Evolutionary conservation across 35 echinoderm and acorn worm genomes (phyloP), one percentile per base, ranked within the genome.

Genomic region (Strongylocentrotus purpuratus): DNA sequence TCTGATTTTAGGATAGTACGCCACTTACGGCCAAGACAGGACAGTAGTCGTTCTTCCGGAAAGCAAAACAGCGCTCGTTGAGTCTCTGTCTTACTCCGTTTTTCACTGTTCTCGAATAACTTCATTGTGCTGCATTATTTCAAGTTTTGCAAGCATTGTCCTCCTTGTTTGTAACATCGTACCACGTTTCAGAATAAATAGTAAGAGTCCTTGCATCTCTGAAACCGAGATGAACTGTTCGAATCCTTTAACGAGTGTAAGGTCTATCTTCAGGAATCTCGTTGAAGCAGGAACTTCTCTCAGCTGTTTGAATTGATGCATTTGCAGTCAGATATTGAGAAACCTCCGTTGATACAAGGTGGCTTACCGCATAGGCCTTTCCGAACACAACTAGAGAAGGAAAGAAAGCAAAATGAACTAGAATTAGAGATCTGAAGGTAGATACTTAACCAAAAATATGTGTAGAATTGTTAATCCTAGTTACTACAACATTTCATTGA

Each of bases 271-370:
- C 52, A 89, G 87, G 18, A 41, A 35, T 86, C 17, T 88, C 18
- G 9, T 86, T 1, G 25, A 31, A 8, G 28, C 31, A 18, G 7
- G 15, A 33, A 13, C 94, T 31, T 12, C 47, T 90, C 86, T 95
- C 92, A 97, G 92, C 95, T 97, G 13, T 88, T 94, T 46, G 95
- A 95, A 45, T 98, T 96, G 9, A 95, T 92, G 59, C 97, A 98
- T 91, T 58, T 94, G 85, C 97, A 98, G 28, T 95, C 85, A 85
- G 45, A 28, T 46, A 95, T 92, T 13, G 97, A 95, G 91, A 98
- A 96, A 52, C 48, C 41, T 28, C 96, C 96, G 88, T 98, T 96
- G 17, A 87, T 91, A 85, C 97, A 98, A 20, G 96, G 95, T 46
- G 97, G 97, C 41, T 35, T 94, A 4, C 59, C 91, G 47, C 97